phyloP scores from a whole-genome alignment of 2,113 vertebrate species.

The Chiloscyllium plagiosum region DNA sequence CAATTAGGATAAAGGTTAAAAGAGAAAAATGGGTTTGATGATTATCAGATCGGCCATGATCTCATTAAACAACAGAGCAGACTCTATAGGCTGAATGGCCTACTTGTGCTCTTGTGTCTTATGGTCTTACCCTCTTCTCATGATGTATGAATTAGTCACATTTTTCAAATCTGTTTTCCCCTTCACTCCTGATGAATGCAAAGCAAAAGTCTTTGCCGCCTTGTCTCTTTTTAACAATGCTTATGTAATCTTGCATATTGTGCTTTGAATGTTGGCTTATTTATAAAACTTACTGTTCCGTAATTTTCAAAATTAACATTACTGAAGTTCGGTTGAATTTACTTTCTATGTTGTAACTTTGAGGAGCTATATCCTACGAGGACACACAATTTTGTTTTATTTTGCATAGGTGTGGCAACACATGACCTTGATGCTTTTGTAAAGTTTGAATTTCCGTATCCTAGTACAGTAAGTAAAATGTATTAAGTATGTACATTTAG shows the following conservation, averaged over 20 bases:
- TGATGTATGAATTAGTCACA: no score
- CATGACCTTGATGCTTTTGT: slow-evolving; percentile 82
- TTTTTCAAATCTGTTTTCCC: no score
- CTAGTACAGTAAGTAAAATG: slow-evolving; percentile 70
- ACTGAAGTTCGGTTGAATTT: neutral
- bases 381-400: slow-evolving; percentile 30
- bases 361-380: neutral
- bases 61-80: no score
- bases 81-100: no score
- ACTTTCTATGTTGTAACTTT: neutral
- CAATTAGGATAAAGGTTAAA: no score
- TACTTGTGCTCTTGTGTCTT: no score
- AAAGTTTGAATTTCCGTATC: slow-evolving; percentile 91
- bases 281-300: neutral
- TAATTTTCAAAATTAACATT: neutral
- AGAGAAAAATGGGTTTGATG: no score
- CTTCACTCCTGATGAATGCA: no score
- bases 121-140: no score
- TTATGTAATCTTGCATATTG: neutral
- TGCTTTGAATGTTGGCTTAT: neutral
- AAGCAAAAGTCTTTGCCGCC: no score
- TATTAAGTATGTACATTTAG: neutral
- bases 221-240: no score
- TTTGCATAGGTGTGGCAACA: slow-evolving; percentile 68
- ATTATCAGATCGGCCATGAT: no score